These are phyloP conservation scores for Mus spretus DNA, from an alignment of 2,797 vertebrate genomes.

Conservation along the genomic window DNA sequence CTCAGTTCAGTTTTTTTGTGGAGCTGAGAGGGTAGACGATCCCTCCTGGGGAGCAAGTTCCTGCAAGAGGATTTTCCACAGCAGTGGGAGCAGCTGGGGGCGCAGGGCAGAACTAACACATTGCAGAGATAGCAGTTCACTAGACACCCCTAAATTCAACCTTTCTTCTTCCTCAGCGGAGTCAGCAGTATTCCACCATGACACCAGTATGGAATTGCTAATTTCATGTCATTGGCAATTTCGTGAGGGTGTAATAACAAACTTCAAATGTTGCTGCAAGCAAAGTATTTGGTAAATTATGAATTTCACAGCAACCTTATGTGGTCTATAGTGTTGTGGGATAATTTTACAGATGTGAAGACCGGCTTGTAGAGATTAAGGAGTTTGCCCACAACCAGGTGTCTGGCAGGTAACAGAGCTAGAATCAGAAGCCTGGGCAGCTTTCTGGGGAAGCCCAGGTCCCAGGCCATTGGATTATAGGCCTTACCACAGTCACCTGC, in stretches of 20 bases:
- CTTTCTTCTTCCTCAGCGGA: neutral
- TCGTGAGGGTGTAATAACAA: neutral
- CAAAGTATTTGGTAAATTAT: constrained; percentile 28
- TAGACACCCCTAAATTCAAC: constrained; percentile 49
- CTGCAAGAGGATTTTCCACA: constrained; percentile 18
- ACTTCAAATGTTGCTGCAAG: neutral
- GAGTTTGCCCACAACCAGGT: neutral
- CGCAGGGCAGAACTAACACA: constrained; percentile 31
- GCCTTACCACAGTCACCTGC: neutral
- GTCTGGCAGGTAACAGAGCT: neutral
- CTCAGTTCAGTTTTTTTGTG: constrained; percentile 41
- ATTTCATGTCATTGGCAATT: neutral
- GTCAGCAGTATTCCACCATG: neutral
- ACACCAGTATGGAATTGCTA: constrained; percentile 15
- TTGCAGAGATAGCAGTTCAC: neutral
- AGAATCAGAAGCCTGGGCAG: neutral
- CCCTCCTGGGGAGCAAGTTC: neutral
- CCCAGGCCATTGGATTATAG: no score
- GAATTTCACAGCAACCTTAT: neutral
- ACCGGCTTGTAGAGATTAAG: neutral
- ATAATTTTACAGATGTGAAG: constrained; percentile 54
- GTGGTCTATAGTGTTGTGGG: neutral
- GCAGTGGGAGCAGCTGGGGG: neutral
- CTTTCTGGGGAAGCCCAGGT: neutral
- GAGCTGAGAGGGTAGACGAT: neutral